Evolutionary conservation across 2,797 vertebrate genomes (phyloP), one percentile per base, ranked within the genome.

Genomic region (Sylvilagus floridanus): DNA sequence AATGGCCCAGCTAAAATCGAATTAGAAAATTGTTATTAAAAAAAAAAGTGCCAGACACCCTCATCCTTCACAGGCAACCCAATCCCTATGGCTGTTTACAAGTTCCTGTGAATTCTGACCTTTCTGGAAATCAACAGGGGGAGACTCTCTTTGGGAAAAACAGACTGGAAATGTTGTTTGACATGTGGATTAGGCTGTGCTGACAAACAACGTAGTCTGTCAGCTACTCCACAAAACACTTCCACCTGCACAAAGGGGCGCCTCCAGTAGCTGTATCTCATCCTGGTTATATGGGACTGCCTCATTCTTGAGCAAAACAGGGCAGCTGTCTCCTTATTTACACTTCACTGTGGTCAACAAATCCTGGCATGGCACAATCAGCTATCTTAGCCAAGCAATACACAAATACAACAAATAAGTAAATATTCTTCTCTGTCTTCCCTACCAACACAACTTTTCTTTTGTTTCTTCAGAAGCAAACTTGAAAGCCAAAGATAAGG

Each of bases 81-180:
- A 60, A 32, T 60, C 19, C 24, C 37, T 84, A 32, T 60, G 63
- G 71, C 7, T 83, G 84, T 85, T 87, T 22, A 10, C 35, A 26
- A 28, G 26, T 93, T 76, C 52, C 63, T 91, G 47, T 78, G 65
- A 91, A 71, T 91, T 95, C 42, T 87, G 69, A 79, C 37, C 75
- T 66, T 93, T 62, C 60, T 81, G 78, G 42, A 47, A 92, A 78
- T 85, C 35, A 66, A n/a, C 21, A 28, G 13, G 84, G 76, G 90
- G 42, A 83, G 28, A 35, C 60, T 22, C 37, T 32, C 42, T 92
- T 89, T 84, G 90, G 85, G 73, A 86, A 21, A 47, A 94, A 91
- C 65, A 82, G 72, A 84, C 21, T 37, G 28, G 76, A 94, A 90
- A 95, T 82, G 60, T 81, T 96, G 85, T 96, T 89, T 95, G 86